Conservation (phyloP, 2,888 invertebrate species). For the Limnephilus lunatus region DNA sequence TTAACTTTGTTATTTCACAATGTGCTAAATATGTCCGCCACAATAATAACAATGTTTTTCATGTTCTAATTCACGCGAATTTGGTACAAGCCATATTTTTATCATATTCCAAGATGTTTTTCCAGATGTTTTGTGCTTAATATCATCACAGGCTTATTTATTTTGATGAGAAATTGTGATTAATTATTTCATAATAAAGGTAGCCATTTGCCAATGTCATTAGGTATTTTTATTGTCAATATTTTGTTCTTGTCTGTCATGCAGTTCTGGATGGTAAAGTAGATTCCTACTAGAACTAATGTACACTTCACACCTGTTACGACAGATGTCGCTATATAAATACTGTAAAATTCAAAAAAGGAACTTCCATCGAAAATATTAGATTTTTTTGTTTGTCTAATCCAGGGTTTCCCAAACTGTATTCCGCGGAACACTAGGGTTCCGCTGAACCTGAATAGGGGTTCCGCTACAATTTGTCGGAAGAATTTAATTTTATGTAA, state of each 20-base stretch:
- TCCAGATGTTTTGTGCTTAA: background rate
- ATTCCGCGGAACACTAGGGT: too few species aligned
- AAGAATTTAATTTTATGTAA: too few species aligned
- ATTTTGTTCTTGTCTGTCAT: slow-evolving; percentile 41
- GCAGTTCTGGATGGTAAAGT: slow-evolving; percentile 3
- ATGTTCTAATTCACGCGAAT: background rate
- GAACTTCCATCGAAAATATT: background rate
- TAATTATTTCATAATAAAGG: slow-evolving; percentile 32
- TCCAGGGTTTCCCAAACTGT: too few species aligned
- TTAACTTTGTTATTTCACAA: slow-evolving; percentile 49
- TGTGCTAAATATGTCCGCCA: slow-evolving; percentile 61
- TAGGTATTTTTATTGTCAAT: slow-evolving; percentile 41
- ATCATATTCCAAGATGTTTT: background rate
- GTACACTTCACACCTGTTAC: background rate
- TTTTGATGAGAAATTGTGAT: background rate
- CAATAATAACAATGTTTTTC: slow-evolving; percentile 49
- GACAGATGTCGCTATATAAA: slow-evolving; percentile 34
- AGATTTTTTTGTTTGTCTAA: too few species aligned
- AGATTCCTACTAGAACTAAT: slow-evolving; percentile 35
- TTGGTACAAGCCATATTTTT: background rate
- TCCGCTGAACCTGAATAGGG: too few species aligned
- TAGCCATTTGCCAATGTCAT: slow-evolving; percentile 52
- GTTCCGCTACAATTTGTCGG: too few species aligned
- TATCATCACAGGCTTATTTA: background rate
- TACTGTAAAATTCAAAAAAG: background rate